phyloP scores from a whole-genome alignment of 2,888 invertebrate genomes.

The Xestia rhomboidea region DNA sequence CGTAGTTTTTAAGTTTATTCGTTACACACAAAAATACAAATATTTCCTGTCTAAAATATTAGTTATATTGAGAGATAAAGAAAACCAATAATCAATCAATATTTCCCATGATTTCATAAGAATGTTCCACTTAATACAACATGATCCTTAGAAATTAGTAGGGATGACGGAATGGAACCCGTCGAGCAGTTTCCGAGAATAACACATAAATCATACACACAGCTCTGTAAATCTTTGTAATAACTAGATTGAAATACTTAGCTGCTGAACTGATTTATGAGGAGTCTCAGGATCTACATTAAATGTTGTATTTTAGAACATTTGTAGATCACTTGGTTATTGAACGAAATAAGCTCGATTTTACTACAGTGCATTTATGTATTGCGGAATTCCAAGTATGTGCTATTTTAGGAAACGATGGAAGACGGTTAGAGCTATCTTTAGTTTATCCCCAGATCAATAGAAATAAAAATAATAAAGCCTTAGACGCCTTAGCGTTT shows the following conservation, averaged over 20 bases:
- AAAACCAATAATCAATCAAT: background rate
- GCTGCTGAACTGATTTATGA: conserved; percentile 30
- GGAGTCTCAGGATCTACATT: background rate
- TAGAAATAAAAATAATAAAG: background rate
- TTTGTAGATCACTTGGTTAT: conserved; percentile 1
- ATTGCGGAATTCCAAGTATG: background rate
- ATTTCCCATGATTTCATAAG: background rate
- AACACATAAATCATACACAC: conserved; percentile 27
- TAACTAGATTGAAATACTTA: conserved; percentile 40
- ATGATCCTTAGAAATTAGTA: conserved; percentile 35
- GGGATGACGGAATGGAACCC: conserved; percentile 20
- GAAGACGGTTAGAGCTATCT: background rate
- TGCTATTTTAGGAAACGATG: background rate
- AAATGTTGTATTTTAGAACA: conserved; percentile 14
- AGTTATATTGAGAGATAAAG: background rate
- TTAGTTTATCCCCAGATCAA: background rate
- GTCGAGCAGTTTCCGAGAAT: conserved; percentile 31
- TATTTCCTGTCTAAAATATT: too few species aligned
- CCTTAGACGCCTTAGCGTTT: background rate
- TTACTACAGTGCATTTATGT: too few species aligned
- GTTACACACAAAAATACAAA: too few species aligned
- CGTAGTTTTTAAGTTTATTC: too few species aligned
- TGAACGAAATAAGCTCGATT: background rate
- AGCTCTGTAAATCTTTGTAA: conserved; percentile 43
- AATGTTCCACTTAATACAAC: background rate